These are phyloP conservation scores for Amphiprion percula DNA, from an alignment of 2,113 vertebrate genomes.

Conservation along the genomic window DNA sequence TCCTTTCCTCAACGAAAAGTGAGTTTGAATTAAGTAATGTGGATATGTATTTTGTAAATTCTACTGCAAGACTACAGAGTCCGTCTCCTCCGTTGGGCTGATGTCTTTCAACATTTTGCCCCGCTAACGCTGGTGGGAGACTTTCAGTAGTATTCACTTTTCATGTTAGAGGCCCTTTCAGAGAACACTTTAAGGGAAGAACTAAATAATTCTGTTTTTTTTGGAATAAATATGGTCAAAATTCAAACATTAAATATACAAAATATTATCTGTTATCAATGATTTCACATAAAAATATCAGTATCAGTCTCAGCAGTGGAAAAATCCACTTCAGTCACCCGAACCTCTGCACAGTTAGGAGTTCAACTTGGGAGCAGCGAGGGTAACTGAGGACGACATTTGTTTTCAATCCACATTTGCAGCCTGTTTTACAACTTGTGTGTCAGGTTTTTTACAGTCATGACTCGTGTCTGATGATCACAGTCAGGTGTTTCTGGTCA, in stretches of 20 bases:
- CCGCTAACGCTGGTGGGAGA: background rate
- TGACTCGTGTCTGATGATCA: constrained; percentile 5
- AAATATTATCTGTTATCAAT: constrained; percentile 24
- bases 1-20: no score
- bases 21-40: no score
- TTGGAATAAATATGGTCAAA: constrained; percentile 53
- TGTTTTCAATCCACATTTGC: constrained; percentile 3
- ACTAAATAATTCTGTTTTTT: constrained; percentile 31
- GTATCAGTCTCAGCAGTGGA: background rate
- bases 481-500: constrained; percentile 25
- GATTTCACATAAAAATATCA: constrained; percentile 19
- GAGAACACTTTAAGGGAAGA: background rate
- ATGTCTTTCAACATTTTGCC: background rate
- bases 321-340: background rate
- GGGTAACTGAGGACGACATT: background rate
- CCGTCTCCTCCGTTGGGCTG: background rate
- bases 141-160: constrained; percentile 58
- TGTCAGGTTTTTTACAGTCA: constrained; percentile 26
- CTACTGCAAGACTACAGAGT: no score
- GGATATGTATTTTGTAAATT: no score
- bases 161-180: background rate
- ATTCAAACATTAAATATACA: constrained; percentile 39
- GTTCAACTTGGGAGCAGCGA: constrained; percentile 1
- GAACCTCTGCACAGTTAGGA: background rate
- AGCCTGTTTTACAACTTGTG: constrained; percentile 33